Conservation (phyloP, 2,113 vertebrate species). For the Megalops atlanticus region DNA sequence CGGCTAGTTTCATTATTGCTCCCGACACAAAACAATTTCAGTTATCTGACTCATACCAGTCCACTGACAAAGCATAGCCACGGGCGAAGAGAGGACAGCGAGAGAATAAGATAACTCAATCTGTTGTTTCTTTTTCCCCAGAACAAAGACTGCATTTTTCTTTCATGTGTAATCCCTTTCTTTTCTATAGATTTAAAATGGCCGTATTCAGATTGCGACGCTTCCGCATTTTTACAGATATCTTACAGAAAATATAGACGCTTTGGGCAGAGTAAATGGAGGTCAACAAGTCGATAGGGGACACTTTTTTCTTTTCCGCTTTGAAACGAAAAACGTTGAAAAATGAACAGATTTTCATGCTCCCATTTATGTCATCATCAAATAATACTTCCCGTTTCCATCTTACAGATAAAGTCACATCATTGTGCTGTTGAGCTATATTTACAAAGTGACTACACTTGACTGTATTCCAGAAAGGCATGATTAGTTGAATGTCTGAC, state of each 20-base stretch:
- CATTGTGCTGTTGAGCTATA: too few relatives aligned
- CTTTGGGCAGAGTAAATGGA: too few relatives aligned
- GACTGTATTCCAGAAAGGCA: too few relatives aligned
- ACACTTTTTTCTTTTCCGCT: not conserved
- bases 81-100: constrained; percentile 20
- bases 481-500: too few relatives aligned
- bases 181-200: not conserved
- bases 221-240: not conserved
- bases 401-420: too few relatives aligned
- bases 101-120: constrained; percentile 38
- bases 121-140: constrained; percentile 10
- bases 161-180: not conserved
- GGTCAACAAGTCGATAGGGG: not conserved
- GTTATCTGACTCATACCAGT: constrained; percentile 11
- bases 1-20: constrained; percentile 25
- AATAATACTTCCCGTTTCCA: too few relatives aligned
- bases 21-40: constrained; percentile 22
- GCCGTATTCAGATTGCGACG: not conserved
- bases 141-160: constrained; percentile 47
- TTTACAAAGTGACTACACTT: too few relatives aligned
- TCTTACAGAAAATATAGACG: not conserved
- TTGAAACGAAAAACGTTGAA: too few relatives aligned
- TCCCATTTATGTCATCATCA: too few relatives aligned
- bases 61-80: constrained; percentile 17
- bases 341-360: too few relatives aligned